Base-by-base conservation (phyloP, 2,888 invertebrate species). In the Holacanthella duospinosa region DNA sequence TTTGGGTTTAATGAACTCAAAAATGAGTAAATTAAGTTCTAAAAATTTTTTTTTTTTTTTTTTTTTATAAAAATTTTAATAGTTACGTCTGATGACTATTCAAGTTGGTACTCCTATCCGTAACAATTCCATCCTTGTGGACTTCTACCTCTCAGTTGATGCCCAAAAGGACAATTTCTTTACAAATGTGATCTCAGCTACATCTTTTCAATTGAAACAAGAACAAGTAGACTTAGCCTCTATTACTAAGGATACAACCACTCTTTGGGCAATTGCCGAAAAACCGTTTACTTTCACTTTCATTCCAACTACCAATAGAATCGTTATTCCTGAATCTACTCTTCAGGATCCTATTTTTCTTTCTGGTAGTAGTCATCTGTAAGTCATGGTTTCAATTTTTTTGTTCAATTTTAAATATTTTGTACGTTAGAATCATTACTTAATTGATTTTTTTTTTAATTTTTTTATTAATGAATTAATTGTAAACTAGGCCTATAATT, bases 161-260 rank as follows among this genome's bases (percentile, higher is more conserved):
- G 77, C 83, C 48, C 77, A 82, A 69, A 79, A 78, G 68, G 75
- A 77, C 25, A 80, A 82, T 72, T 79, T 82, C 67, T 82, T 83
- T 71, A 76, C 77, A 62, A 82, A 82, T 72, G 75, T 81, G 2
- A 75, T 78, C 54, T 78, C 78, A 70, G 78, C 80, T 0, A 77
- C 80, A 48, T 70, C 71, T 1, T 82, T 81, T 71, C 73, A 77
- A 43, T 76, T 78, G 59, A 76, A 77, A 63, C 71, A 77, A 29
- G 76, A 79, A 64, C 77, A 80, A 69, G 75, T 74, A 53, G 73
- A 77, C 56, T 74, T 80, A 29, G 74, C 73, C 2, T 74, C 75
- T 44, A 76, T 77, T 25, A 71, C 76, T 19, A 75, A 74, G 25
- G 79, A 79, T 59, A 76, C 77, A 60, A 75, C 64, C 4, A 60